These are phyloP conservation scores for Mionectes olivaceus DNA, from an alignment of 2,797 vertebrate genomes.

Conservation along the genomic window DNA sequence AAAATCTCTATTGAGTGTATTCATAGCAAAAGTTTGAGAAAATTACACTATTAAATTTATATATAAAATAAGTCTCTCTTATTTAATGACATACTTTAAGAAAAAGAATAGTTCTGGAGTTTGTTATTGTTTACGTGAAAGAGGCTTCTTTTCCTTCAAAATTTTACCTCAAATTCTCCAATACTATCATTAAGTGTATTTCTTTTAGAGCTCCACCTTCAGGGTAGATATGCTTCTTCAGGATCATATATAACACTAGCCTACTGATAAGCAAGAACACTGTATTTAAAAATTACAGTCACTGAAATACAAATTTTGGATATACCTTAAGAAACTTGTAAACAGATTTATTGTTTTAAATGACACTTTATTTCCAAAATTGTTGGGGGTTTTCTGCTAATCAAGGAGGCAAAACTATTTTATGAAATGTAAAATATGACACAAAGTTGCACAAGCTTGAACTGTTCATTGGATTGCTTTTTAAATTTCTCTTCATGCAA, in stretches of 20 bases:
- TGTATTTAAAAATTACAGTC: not conserved
- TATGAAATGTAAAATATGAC: not conserved
- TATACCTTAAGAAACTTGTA: not conserved
- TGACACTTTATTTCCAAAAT: not conserved
- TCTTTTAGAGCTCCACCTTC: not conserved
- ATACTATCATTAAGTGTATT: not conserved
- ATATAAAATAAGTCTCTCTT: not conserved
- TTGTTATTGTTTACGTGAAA: not conserved
- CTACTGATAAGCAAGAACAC: not conserved
- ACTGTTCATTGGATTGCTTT: not conserved
- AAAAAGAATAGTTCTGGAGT: not conserved
- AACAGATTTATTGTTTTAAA: not conserved
- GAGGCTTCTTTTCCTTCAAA: not conserved
- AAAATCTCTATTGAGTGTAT: not conserved
- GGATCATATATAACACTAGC: not conserved
- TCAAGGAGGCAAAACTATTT: not conserved
- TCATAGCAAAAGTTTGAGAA: not conserved
- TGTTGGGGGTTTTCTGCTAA: accelerated
- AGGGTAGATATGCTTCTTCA: not conserved
- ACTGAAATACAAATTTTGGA: not conserved
- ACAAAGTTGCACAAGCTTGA: not conserved
- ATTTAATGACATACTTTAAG: not conserved
- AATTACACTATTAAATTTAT: not conserved
- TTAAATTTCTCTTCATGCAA: not conserved
- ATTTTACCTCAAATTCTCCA: not conserved